Percentiles rank a stretch among this genome's conserved stretches.
Evolutionary conservation across 2,113 vertebrate species (phyloP).

Genomic region (Oenanthe oenanthe): DNA sequence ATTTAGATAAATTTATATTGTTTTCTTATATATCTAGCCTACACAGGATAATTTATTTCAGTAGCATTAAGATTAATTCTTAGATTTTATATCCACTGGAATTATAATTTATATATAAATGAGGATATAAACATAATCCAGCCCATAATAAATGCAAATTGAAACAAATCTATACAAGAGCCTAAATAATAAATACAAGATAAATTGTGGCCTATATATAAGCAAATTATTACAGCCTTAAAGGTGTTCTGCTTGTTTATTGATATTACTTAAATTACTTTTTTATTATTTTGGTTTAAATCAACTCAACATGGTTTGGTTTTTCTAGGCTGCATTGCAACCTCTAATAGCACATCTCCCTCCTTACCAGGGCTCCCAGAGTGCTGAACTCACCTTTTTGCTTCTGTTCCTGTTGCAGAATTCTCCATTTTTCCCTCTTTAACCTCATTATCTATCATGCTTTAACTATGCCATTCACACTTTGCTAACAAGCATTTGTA

Average conservation of each 20-base stretch:
- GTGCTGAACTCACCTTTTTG: not conserved
- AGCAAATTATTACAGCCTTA: not conserved
- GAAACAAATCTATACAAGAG: not conserved
- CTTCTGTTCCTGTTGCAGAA: not conserved
- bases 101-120: not conserved
- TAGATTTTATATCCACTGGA: not conserved
- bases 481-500: not conserved
- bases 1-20: conserved; percentile 36
- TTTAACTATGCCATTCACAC: not conserved
- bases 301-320: not conserved
- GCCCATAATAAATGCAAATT: not conserved
- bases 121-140: not conserved
- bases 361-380: not conserved
- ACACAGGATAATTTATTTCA: conserved; percentile 13
- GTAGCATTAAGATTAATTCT: not conserved
- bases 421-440: not conserved
- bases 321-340: not conserved
- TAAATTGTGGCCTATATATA: not conserved
- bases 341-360: fast-evolving
- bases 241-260: not conserved
- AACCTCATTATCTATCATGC: not conserved
- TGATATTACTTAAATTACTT: not conserved
- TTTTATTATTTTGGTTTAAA: not conserved
- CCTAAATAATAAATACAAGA: not conserved
- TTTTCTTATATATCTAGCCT: conserved; percentile 12